Percentiles rank a stretch among this genome's conserved stretches.
Evolutionary conservation across 2,113 vertebrate species (phyloP).

Genomic region (Scopus umbretta): DNA sequence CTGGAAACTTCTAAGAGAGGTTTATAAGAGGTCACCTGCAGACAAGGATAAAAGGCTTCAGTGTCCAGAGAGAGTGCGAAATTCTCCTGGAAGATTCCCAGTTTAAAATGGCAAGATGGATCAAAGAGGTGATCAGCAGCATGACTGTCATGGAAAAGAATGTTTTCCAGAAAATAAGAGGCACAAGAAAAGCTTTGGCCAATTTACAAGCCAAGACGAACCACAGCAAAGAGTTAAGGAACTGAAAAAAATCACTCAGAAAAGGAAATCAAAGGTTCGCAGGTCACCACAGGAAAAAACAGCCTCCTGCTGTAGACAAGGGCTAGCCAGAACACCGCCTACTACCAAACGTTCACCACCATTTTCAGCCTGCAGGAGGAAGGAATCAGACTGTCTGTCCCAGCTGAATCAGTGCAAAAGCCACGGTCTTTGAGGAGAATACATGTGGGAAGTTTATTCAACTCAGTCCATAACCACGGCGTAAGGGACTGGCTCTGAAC

Average conservation of each 20-base stretch:
- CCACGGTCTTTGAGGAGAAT: background rate
- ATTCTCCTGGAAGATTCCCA: slow-evolving; percentile 23
- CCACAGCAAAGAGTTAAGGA: slow-evolving; percentile 27
- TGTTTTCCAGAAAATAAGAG: background rate
- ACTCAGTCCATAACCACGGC: rapidly evolving
- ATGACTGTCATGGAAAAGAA: background rate
- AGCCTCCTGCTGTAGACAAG: background rate
- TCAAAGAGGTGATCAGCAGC: slow-evolving; percentile 10
- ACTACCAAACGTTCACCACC: background rate
- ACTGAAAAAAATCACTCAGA: background rate
- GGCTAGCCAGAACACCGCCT: background rate
- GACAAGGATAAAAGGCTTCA: slow-evolving; percentile 33
- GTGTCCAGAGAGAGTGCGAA: background rate
- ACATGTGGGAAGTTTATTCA: background rate
- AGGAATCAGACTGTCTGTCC: background rate
- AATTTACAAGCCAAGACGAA: background rate
- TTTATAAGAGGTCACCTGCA: slow-evolving; percentile 56
- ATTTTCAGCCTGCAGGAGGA: background rate
- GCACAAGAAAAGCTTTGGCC: background rate
- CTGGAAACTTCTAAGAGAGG: slow-evolving; percentile 38
- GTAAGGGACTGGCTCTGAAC: background rate
- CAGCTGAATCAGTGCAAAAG: background rate
- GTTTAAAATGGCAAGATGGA: slow-evolving; percentile 15
- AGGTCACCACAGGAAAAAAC: background rate
- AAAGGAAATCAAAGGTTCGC: slow-evolving; percentile 11